Evolutionary conservation across 2,113 vertebrate species (phyloP).

Genomic region (Thymallus thymallus): DNA sequence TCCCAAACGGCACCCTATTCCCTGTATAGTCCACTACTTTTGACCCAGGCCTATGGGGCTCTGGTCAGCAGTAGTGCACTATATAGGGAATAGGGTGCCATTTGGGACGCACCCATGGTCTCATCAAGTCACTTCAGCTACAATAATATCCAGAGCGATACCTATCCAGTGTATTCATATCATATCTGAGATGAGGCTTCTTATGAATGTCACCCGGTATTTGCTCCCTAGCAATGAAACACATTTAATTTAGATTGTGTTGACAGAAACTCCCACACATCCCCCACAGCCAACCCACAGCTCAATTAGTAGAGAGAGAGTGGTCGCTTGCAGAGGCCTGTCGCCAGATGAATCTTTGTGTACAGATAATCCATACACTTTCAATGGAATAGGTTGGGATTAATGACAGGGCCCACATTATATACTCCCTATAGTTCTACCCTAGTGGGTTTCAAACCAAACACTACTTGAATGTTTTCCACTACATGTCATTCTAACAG

Average conservation of each 20-base stretch:
- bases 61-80: no score
- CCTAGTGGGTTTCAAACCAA: conserved; percentile 1
- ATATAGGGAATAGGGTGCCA: background rate
- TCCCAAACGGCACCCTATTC: no score
- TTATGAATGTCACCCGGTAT: conserved; percentile 51
- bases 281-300: conserved; percentile 39
- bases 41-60: no score
- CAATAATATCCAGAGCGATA: conserved; percentile 8
- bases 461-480: conserved; percentile 21
- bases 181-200: conserved; percentile 41
- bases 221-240: conserved; percentile 49
- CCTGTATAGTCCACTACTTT: no score
- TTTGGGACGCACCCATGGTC: fast-evolving
- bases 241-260: conserved; percentile 64
- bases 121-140: background rate
- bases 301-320: conserved; percentile 45
- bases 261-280: conserved; percentile 61
- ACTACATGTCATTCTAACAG: background rate
- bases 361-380: conserved; percentile 44
- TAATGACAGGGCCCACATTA: conserved; percentile 34
- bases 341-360: conserved; percentile 33
- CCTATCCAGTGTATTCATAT: conserved; percentile 43
- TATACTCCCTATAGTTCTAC: background rate
- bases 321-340: conserved; percentile 35
- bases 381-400: conserved; percentile 22